These are phyloP conservation scores for Leptopilina drosophilae DNA, from an alignment of 2,888 invertebrate species.

Conservation along the genomic window DNA sequence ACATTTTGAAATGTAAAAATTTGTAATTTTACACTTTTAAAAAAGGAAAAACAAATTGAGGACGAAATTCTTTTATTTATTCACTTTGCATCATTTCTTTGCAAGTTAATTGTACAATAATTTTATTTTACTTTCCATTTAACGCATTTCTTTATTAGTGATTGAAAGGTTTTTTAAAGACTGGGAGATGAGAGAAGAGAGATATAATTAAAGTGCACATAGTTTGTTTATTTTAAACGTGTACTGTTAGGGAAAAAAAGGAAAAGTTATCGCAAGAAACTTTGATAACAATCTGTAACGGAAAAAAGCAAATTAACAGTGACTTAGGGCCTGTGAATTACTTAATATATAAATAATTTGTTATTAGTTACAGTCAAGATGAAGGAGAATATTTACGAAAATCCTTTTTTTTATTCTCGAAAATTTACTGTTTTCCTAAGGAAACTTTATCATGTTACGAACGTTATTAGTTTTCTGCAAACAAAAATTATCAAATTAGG, in stretches of 20 bases:
- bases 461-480: too few species aligned
- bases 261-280: conserved; percentile 39
- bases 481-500: too few species aligned
- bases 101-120: not conserved
- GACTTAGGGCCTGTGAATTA: conserved; percentile 69
- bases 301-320: conserved; percentile 47
- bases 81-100: not conserved
- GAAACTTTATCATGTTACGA: too few species aligned
- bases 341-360: conserved; percentile 62
- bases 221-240: not conserved
- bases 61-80: not conserved
- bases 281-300: conserved; percentile 62
- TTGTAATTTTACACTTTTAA: conserved; percentile 5
- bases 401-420: not conserved
- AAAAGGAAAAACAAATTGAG: too few species aligned
- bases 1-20: not conserved
- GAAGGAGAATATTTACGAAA: not conserved
- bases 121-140: conserved; percentile 29
- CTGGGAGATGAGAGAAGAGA: conserved; percentile 27
- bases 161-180: conserved; percentile 22
- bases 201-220: conserved; percentile 6
- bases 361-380: conserved; percentile 10
- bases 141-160: conserved; percentile 34
- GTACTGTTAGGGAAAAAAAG: not conserved
- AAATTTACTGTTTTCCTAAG: too few species aligned